A percentile compares a stretch with the other conserved stretches of the same genome.
phyloP scores from a whole-genome alignment of 2,888 invertebrate species.

The Chrysolina oricalcia region DNA sequence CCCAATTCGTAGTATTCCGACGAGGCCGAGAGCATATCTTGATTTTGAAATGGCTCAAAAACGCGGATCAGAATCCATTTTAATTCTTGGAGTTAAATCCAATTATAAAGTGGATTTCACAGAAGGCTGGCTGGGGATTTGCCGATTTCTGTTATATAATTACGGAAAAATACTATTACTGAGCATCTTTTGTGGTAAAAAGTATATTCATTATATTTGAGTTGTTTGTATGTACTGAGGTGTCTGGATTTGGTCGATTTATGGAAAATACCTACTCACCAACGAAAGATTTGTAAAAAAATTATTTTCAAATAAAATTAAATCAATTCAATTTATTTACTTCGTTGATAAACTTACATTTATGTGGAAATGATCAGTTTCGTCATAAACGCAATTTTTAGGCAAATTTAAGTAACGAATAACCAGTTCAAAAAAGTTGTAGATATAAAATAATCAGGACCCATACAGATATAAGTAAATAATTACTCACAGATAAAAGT shows the following conservation, averaged over 20 bases:
- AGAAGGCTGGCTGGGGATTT: constrained; percentile 30
- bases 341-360: too few species aligned
- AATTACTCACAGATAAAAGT: too few species aligned
- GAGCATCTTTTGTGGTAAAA: background rate
- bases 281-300: too few species aligned
- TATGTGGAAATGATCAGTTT: too few species aligned
- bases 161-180: background rate
- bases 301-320: too few species aligned
- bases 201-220: background rate
- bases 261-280: too few species aligned
- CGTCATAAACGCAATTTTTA: too few species aligned
- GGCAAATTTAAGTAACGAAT: too few species aligned
- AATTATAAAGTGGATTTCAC: constrained; percentile 52
- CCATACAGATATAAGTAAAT: too few species aligned
- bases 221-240: background rate
- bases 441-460: too few species aligned
- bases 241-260: background rate
- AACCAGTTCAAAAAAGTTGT: too few species aligned
- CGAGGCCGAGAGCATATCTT: constrained; percentile 37
- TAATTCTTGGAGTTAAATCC: constrained; percentile 48
- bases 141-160: background rate
- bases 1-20: constrained; percentile 22
- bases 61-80: constrained; percentile 47
- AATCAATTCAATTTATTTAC: too few species aligned
- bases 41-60: constrained; percentile 38